A percentile compares a stretch with the other conserved stretches of the same genome.
Conservation (phyloP, 1,140 invertebrate species). For the Rhagoletis pomonella region DNA sequence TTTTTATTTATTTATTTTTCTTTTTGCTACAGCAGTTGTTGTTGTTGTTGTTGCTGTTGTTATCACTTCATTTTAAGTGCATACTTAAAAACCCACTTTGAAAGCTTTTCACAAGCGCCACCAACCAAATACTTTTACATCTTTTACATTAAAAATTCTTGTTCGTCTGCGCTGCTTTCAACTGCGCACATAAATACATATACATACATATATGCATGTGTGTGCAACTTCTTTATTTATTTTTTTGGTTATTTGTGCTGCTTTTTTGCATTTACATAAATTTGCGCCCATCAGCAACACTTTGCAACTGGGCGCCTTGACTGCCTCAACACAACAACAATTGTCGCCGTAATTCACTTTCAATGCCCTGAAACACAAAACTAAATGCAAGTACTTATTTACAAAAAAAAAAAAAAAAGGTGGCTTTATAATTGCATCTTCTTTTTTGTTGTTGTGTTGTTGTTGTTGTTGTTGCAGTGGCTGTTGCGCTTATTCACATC, state of each 20-base stretch:
- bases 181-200: no score
- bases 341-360: conserved; percentile 28
- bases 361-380: conserved; percentile 31
- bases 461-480: background rate
- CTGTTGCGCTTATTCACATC: background rate
- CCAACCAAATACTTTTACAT: no score
- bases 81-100: background rate
- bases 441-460: background rate
- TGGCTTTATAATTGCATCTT: conserved; percentile 31
- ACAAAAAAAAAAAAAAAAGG: background rate
- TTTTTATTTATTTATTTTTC: no score
- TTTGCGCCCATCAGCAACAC: conserved; percentile 2
- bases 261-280: conserved; percentile 8
- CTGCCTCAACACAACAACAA: conserved; percentile 21
- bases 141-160: no score
- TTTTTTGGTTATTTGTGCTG: background rate
- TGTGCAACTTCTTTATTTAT: background rate
- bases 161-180: no score
- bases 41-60: conserved; percentile 59
- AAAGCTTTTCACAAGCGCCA: background rate
- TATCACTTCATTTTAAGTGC: conserved; percentile 49
- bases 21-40: conserved; percentile 67
- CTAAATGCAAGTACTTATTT: background rate
- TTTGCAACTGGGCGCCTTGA: background rate
- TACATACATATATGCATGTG: background rate